Evolutionary conservation across 2,113 vertebrate species (phyloP), one percentile per base, ranked within the genome.

Genomic region (Mobula birostris): DNA sequence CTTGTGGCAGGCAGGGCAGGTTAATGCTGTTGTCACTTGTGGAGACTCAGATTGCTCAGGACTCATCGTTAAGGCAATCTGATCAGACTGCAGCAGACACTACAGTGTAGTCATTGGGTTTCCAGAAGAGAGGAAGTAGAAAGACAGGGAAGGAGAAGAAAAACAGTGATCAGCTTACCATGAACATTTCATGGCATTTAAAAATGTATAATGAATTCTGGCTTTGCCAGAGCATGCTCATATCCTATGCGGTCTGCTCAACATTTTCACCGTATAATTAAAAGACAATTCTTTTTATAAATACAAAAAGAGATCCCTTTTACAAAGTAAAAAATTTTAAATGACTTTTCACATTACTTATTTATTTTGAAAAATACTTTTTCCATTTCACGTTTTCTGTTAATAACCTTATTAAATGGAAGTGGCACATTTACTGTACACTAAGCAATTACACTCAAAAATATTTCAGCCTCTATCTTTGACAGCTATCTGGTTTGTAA

Each of bases 401-500:
- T 68, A 66, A 66, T 14, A 68, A 70, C 29, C n/a, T 70, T 91
- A 17, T 91, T 68, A 92, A 92, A 92, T 72, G 88, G 12, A 92
- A 92, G 66, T 40, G 27, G 48, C 24, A 87, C 24, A 87, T 87
- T 87, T 4, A 36, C 36, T 36, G 36, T 36, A 1, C 32, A 72
- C 17, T 70, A 92, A 92, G 68, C 88, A 92, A 19, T 17, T 40
- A 40, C n/a, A 70, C 15, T 32, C 36, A 63, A 40, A 40, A 36
- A 70, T 14, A 68, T 63, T 70, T 92, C 63, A 92, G 88, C n/a
- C 32, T 72, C 32, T 63, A 70, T 92, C 88, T 92, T 92, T 92
- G 88, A 72, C 88, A 92, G 68, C 15, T 66, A 92, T 63, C 66
- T 92, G 88, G 88, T 92, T 92, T 68, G 88, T n/a, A 70, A n/a